These are phyloP conservation scores for Gortyna flavago DNA, from an alignment of 2,888 invertebrate species.

Conservation along the genomic window DNA sequence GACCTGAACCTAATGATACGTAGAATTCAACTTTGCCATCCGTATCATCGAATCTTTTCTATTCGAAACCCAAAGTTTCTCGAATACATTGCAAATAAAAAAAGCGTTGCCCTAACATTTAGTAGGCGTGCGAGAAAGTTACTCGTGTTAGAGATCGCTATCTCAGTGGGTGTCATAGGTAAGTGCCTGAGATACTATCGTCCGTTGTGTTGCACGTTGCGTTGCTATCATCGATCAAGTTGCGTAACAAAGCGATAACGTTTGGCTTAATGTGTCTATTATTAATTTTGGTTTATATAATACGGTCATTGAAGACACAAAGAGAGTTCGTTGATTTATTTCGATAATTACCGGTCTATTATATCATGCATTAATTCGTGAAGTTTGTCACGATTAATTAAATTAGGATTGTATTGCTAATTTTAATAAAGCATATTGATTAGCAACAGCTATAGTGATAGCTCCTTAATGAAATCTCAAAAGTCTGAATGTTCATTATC, in stretches of 20 bases:
- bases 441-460: background rate
- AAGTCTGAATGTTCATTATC: too few relatives aligned
- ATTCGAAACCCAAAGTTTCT: conserved; percentile 48
- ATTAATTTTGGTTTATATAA: conserved; percentile 65
- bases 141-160: conserved; percentile 72
- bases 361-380: conserved; percentile 28
- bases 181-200: conserved; percentile 65
- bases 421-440: background rate
- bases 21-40: conserved; percentile 7
- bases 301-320: conserved; percentile 39
- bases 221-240: conserved; percentile 69
- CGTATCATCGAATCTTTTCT: conserved; percentile 20
- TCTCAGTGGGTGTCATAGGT: conserved; percentile 80
- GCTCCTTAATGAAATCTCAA: background rate
- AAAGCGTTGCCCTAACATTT: conserved; percentile 57
- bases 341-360: conserved; percentile 40
- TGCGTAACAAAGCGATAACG: conserved; percentile 68
- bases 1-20: conserved; percentile 29
- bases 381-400: conserved; percentile 27
- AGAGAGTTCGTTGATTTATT: conserved; percentile 42
- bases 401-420: conserved; percentile 3
- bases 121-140: conserved; percentile 79
- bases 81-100: conserved; percentile 51
- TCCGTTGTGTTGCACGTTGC: conserved; percentile 55
- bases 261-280: conserved; percentile 68